phyloP scores from a whole-genome alignment of 2,888 invertebrate species.

The Carterocephalus palaemon region DNA sequence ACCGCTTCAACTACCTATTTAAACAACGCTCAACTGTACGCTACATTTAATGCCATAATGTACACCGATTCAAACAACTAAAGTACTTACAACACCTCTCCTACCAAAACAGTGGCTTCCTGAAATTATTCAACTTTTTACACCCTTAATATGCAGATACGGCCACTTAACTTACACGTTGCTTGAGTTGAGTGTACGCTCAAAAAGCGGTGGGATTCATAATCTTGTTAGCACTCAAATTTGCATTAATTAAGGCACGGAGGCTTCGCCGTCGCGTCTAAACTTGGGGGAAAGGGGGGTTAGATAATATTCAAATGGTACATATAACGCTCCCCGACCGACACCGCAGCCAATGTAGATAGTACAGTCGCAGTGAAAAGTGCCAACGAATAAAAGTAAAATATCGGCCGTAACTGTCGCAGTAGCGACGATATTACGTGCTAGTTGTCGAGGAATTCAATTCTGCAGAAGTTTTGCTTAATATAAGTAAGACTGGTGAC shows the following conservation, averaged over 20 bases:
- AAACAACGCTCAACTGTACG: slow-evolving; percentile 9
- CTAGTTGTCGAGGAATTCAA: slow-evolving; percentile 24
- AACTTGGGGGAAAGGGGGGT: slow-evolving; percentile 51
- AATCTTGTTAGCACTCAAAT: slow-evolving; percentile 80
- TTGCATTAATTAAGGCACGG: slow-evolving; percentile 77
- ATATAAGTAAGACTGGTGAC: slow-evolving; percentile 10
- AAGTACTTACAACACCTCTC: slow-evolving; percentile 18
- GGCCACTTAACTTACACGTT: slow-evolving; percentile 52
- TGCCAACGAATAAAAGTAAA: slow-evolving; percentile 27
- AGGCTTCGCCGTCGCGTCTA: slow-evolving; percentile 67
- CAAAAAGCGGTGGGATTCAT: slow-evolving; percentile 74
- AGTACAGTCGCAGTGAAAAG: slow-evolving; percentile 43
- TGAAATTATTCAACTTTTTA: slow-evolving; percentile 35
- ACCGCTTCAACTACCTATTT: slow-evolving; percentile 4
- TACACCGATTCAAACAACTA: slow-evolving; percentile 13
- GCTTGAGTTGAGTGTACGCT: slow-evolving; percentile 60
- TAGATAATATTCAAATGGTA: slow-evolving; percentile 80
- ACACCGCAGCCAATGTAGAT: slow-evolving; percentile 74
- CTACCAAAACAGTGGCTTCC: slow-evolving; percentile 17
- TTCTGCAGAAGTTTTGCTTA: slow-evolving; percentile 18
- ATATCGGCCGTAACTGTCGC: slow-evolving; percentile 21
- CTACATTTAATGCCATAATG: slow-evolving; percentile 7
- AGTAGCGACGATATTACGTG: slow-evolving; percentile 22
- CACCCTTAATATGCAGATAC: slow-evolving; percentile 45
- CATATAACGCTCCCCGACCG: slow-evolving; percentile 70